A percentile compares a stretch with the other conserved stretches of the same genome.
phyloP scores from a whole-genome alignment of 92 coral and sea anemone genomes.

The Heliopora coerulea region DNA sequence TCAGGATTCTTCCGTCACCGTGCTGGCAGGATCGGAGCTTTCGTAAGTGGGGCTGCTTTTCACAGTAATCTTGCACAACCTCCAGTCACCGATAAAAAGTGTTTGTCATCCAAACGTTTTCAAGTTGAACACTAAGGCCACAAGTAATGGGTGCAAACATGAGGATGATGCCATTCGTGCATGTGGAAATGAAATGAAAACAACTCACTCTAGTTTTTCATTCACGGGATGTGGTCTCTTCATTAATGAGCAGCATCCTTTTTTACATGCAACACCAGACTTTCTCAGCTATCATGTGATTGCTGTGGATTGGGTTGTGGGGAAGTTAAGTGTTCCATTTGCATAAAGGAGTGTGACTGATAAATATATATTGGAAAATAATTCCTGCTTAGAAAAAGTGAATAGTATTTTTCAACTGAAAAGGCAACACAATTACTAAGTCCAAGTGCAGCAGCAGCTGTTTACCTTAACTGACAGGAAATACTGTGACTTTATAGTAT shows the following conservation, averaged over 20 bases:
- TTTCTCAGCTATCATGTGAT: constrained; percentile 56
- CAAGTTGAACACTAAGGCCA: constrained; percentile 34
- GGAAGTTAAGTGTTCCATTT: constrained; percentile 62
- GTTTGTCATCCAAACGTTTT: constrained; percentile 62
- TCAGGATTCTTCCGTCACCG: constrained; percentile 63
- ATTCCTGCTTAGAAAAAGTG: constrained; percentile 45
- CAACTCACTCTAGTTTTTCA: constrained; percentile 38
- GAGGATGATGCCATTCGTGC: constrained; percentile 44
- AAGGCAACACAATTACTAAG: neutral
- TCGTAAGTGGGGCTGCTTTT: constrained; percentile 54
- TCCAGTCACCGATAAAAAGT: constrained; percentile 54
- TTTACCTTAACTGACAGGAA: neutral
- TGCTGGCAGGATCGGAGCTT: constrained; percentile 73
- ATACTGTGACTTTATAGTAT: constrained; percentile 34
- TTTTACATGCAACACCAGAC: constrained; percentile 67
- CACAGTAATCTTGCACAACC: constrained; percentile 66
- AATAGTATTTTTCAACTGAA: constrained; percentile 37
- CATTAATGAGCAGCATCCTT: constrained; percentile 57
- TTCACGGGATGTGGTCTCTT: constrained; percentile 48
- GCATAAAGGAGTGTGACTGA: constrained; percentile 42
- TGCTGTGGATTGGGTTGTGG: constrained; percentile 77
- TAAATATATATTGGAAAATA: constrained; percentile 27
- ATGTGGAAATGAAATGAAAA: constrained; percentile 43
- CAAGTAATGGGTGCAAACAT: constrained; percentile 47
- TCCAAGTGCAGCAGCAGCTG: too few species aligned